Evolutionary conservation across 2,797 vertebrate genomes (phyloP), one percentile per base, ranked within the genome.

Genomic region (Chaetophractus vellerosus): DNA sequence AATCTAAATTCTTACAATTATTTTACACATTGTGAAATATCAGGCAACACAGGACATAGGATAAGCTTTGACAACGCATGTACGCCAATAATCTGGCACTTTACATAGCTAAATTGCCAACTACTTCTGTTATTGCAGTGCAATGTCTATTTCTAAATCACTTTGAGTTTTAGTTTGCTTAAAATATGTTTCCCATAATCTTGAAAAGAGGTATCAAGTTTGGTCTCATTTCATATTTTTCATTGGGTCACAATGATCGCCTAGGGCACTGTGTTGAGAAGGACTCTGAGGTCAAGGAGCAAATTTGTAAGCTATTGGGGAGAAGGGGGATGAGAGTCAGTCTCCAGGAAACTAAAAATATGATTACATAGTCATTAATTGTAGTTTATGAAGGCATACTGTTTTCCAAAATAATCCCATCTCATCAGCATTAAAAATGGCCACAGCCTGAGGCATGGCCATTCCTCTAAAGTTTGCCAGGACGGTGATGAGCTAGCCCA

Each of bases 161-260:
- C 15, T 89, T 55, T 72, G 33, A 61, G 31, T 79, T 92, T 83
- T 90, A 68, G 57, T 83, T 64, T 69, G 64, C 31, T 50, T 83
- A 81, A 83, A 81, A 80, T 68, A 59, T 31, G 41, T 52, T 83
- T 83, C 36, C 64, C 26, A 63, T 33, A 38, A 91, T 74, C 52
- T 55, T 82, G 26, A 69, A 72, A 41, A 59, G 57, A 0, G 1
- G 4, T 59, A 2, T n/a, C 80, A 79, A 55, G 12, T 61, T 11
- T 89, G 75, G 16, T 57, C 45, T 84, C 86, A 66, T 55, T 85
- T 85, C 33, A 75, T 50, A 79, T 91, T 78, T 82, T 21, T 48
- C 72, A 38, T 2, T 16, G 21, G 81, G 38, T 38, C 31, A n/a
- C 36, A 72, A 24, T 36, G 5, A 52, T 52, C 21, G 59, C 8